Evolutionary conservation across 2,113 vertebrate genomes (phyloP), one percentile per base, ranked within the genome.

Genomic region (Semicossyphus pulcher): DNA sequence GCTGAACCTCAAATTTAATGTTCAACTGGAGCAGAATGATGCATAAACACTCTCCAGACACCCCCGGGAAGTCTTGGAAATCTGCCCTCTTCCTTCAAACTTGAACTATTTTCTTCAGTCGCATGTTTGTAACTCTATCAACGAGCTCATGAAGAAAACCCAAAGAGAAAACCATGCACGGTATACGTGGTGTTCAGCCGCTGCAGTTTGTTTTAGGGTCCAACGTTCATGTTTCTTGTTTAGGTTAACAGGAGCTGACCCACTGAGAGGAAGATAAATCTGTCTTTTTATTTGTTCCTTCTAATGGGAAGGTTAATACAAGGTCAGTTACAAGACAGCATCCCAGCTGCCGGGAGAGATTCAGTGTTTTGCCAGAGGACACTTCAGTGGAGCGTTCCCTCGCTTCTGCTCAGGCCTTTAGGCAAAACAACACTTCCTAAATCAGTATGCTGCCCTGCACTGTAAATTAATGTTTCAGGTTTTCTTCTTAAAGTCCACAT

Each of bases 21-120:
- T 83, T 83, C 41, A 60, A 12, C 68, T 58, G 52, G 66, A 83
- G 70, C 61, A 54, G 49, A 73, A 68, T 3, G 72, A 65, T 78
- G 76, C 59, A 75, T 57, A 69, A 84, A 87, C 73, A 80, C 41
- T 75, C 62, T 77, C 71, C 66, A 72, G 59, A 86, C 65, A 41
- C 42, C 39, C 64, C 25, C 14, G 41, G 63, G 52, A 81, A 63
- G 63, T 59, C 44, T 45, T 52, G 62, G 21, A 81, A 81, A 59
- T 73, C 54, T 36, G 59, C 39, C 18, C 26, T n/a, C 25, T 31
- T 57, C 26, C 11, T 81, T 21, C 60, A 72, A 77, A 85, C 51
- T 66, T 64, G 23, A 37, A 72, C 44, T 77, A n/a, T n/a, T n/a
- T n/a, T n/a, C n/a, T 60, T 71, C 28, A 12, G 42, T 61, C 5